Conservation (phyloP, 2,888 invertebrate species). For the Cryptosula pallasiana region DNA sequence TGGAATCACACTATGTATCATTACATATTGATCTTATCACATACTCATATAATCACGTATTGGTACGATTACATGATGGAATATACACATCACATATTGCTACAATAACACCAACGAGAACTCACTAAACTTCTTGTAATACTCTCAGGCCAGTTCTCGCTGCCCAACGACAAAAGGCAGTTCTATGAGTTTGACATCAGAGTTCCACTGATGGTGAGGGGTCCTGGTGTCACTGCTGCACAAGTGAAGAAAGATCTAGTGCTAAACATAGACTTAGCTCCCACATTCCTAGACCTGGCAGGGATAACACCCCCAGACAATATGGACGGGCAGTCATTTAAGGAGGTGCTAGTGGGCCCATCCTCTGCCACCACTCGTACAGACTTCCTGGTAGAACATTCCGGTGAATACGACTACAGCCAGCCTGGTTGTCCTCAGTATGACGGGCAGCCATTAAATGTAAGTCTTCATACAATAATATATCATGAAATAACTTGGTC, state of each 20-base stretch:
- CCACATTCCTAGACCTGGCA: constrained; percentile 73
- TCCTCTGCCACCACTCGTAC: constrained; percentile 48
- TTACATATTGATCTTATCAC: too few relatives aligned
- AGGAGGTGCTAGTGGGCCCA: constrained; percentile 39
- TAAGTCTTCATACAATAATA: constrained; percentile 56
- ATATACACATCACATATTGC: too few relatives aligned
- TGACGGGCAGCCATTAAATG: constrained; percentile 61
- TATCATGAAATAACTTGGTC: too few relatives aligned
- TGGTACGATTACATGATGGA: too few relatives aligned
- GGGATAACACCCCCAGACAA: constrained; percentile 56
- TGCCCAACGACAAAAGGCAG: constrained; percentile 82
- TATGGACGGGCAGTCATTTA: constrained; percentile 65
- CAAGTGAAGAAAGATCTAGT: constrained; percentile 57
- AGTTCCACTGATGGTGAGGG: constrained; percentile 74
- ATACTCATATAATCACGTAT: too few relatives aligned
- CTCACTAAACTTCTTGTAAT: too few relatives aligned
- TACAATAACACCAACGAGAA: too few relatives aligned
- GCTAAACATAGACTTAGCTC: constrained; percentile 74
- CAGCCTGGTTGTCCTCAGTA: constrained; percentile 65
- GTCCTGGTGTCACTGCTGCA: constrained; percentile 59
- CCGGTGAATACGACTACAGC: constrained; percentile 65
- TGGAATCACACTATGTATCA: too few relatives aligned
- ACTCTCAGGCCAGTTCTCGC: constrained; percentile 80
- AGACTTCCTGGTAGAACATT: constrained; percentile 72
- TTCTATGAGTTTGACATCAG: constrained; percentile 84